Conservation (phyloP, 2,113 vertebrate genomes). For the Callocephalon fimbriatum region DNA sequence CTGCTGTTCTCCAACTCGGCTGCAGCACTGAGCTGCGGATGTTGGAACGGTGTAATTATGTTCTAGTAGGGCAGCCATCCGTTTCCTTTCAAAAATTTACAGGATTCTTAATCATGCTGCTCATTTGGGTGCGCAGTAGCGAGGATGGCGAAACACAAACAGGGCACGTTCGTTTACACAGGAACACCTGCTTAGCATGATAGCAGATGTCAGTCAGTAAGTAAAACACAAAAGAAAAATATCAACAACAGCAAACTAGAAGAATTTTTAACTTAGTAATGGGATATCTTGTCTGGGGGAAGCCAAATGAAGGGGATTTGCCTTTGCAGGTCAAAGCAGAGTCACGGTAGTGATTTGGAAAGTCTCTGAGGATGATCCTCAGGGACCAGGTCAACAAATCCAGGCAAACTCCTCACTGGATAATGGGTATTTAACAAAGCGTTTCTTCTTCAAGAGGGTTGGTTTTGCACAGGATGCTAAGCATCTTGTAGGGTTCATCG, state of each 20-base stretch:
- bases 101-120: slow-evolving; percentile 99
- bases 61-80: slow-evolving; percentile 99
- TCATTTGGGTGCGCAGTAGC: slow-evolving; percentile 96
- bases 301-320: slow-evolving; percentile 10
- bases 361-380: background rate
- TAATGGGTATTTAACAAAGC: background rate
- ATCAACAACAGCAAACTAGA: slow-evolving; percentile 79
- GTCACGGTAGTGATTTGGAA: background rate
- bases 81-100: slow-evolving; percentile 99
- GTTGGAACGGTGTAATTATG: slow-evolving; percentile 98
- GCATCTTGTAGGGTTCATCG: background rate
- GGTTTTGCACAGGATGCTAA: background rate
- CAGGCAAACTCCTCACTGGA: background rate
- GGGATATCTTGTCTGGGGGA: slow-evolving; percentile 48
- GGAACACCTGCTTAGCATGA: slow-evolving; percentile 99
- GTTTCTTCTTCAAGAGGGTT: background rate
- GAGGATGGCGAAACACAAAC: slow-evolving; percentile 96
- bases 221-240: slow-evolving; percentile 88
- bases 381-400: background rate
- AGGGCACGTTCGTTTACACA: slow-evolving; percentile 97
- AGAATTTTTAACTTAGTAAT: slow-evolving; percentile 58
- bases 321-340: slow-evolving; percentile 5
- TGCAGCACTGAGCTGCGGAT: slow-evolving; percentile 90
- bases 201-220: slow-evolving; percentile 99
- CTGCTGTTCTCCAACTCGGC: slow-evolving; percentile 91